Percentiles rank a stretch among this genome's conserved stretches.
Evolutionary conservation across 2,797 vertebrate species (phyloP).

Genomic region (Ptychadena robeensis): DNA sequence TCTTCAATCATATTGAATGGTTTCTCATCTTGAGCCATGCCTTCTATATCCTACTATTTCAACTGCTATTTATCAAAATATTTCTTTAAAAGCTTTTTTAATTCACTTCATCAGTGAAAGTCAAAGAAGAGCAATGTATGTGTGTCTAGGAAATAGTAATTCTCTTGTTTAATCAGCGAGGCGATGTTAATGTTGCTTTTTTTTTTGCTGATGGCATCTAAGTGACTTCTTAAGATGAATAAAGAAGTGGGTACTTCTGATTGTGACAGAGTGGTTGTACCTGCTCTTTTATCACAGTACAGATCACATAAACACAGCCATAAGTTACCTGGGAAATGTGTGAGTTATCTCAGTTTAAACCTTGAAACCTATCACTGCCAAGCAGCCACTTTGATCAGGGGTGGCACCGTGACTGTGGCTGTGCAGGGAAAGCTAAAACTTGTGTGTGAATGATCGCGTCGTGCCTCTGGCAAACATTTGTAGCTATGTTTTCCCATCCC

Average conservation of each 20-base stretch:
- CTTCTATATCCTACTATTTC: not conserved
- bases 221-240: slow-evolving; percentile 26
- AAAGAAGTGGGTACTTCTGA: not conserved
- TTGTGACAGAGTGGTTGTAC: not conserved
- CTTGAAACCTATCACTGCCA: slow-evolving; percentile 31
- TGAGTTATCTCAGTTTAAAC: slow-evolving; percentile 21
- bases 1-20: not conserved
- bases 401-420: slow-evolving; percentile 16
- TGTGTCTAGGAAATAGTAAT: slow-evolving; percentile 14
- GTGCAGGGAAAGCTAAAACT: slow-evolving; percentile 5
- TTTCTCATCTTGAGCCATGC: not conserved
- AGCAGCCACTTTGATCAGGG: slow-evolving; percentile 37
- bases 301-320: slow-evolving; percentile 25
- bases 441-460: slow-evolving; percentile 4
- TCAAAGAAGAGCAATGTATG: not conserved
- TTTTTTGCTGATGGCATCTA: slow-evolving; percentile 37
- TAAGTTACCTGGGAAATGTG: slow-evolving; percentile 30
- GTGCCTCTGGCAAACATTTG: slow-evolving; percentile 46
- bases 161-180: not conserved
- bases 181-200: not conserved
- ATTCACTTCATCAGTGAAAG: not conserved
- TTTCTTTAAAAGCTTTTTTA: slow-evolving; percentile 34
- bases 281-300: slow-evolving; percentile 1
- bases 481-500: slow-evolving; percentile 23
- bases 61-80: slow-evolving; percentile 3